Evolutionary conservation across 2,113 vertebrate species (phyloP), one percentile per base, ranked within the genome.

Genomic region (Ictalurus punctatus): DNA sequence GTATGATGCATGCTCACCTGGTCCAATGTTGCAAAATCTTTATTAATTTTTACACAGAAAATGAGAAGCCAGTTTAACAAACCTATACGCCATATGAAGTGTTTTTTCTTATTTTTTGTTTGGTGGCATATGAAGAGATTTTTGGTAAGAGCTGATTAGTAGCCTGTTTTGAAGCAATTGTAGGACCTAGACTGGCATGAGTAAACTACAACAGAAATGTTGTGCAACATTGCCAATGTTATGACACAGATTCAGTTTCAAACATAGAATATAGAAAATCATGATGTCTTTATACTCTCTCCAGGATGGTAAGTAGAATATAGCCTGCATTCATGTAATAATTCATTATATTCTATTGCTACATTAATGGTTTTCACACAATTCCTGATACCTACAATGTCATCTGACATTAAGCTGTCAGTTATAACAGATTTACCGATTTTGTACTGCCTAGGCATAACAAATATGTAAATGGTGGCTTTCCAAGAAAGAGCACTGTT

Each of bases 1-100:
- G 40, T 54, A 12, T 52, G 37, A 44, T 34, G 73, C n/a, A 56
- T 65, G 58, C 25, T 40, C 23, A 58, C 4, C 81, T 6, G 34
- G 76, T 17, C 56, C 54, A 25, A 63, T 83, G 80, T 74, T 84
- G 81, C 54, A 71, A 88, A 83, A 74, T 71, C 59, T 71, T 69
- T 44, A 44, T 76, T 25, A 5, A 52, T 59, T 56, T 65, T 86
- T 59, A 67, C 37, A 69, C 17, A 25, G 21, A 65, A 88, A 88
- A 83, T 83, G 67, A 71, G 63, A 71, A 87, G 48, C 5, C 81
- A 63, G 25, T 80, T 59, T 79, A 79, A 65, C 37, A 79, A 48
- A n/a, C 56, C 54, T 23, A 30, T 78, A 40, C 16, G 25, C 17
- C 8, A 27, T 56, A 23, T 87, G 9, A 56, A 58, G 6, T 76